Conservation (phyloP, 2,113 vertebrate genomes). For the Plectropomus leopardus region DNA sequence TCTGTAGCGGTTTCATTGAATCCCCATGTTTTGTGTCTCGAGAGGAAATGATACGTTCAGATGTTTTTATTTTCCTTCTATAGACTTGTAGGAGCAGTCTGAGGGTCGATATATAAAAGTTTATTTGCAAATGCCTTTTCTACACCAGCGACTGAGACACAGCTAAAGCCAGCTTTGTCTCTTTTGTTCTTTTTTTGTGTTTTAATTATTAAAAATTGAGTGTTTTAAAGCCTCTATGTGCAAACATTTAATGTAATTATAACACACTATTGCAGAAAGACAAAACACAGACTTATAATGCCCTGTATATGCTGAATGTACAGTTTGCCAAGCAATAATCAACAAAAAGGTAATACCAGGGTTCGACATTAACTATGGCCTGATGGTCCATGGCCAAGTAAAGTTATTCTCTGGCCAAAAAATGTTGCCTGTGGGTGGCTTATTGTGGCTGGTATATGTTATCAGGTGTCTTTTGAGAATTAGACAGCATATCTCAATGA, state of each 20-base stretch:
- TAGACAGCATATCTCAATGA: too few relatives aligned
- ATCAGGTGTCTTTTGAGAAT: too few relatives aligned
- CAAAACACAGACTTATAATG: not conserved
- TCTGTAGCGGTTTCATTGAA: slow-evolving; percentile 34
- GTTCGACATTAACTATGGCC: too few relatives aligned
- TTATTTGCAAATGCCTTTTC: not conserved
- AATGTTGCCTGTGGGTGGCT: too few relatives aligned
- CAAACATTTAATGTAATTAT: not conserved
- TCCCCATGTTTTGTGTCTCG: slow-evolving; percentile 17
- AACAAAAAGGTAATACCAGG: not conserved
- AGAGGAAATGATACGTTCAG: slow-evolving; percentile 29
- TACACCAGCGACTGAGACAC: not conserved
- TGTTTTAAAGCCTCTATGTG: not conserved
- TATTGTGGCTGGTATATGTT: too few relatives aligned
- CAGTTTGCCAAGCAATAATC: not conserved
- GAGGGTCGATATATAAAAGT: slow-evolving; percentile 1
- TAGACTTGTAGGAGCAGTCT: slow-evolving; percentile 6
- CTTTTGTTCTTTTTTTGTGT: not conserved
- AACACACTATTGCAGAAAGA: not conserved
- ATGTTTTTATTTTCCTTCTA: slow-evolving; percentile 37
- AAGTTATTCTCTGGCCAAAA: too few relatives aligned
- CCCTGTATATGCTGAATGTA: not conserved
- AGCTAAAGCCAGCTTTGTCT: not conserved
- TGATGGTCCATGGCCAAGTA: too few relatives aligned
- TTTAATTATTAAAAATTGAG: not conserved